Evolutionary conservation across 1,140 invertebrate genomes (phyloP), one percentile per base, ranked within the genome.

Genomic region (Drosophila santomea): DNA sequence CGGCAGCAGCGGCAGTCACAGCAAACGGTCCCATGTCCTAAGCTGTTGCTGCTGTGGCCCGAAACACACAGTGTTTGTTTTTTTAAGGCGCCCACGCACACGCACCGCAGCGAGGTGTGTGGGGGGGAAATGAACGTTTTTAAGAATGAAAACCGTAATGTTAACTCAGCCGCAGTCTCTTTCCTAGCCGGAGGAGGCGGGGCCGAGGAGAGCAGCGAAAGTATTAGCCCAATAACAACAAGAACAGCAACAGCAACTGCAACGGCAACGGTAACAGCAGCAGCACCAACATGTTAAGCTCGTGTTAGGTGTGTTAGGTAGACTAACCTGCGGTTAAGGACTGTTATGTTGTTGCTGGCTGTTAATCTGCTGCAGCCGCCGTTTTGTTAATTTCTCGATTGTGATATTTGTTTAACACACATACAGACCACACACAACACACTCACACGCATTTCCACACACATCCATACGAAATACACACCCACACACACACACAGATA

Each of bases 381-480:
- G 79, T 85, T 90, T 90, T 90, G 77, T 89, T 89, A 85, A 90
- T 89, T 89, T 90, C 84, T 89, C 80, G 74, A 89, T 89, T 89
- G 84, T 89, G 84, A 89, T 89, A 89, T 89, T 89, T 89, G 84
- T 89, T 89, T 85, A 89, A 88, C 83, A 88, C 66, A 77, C 52
- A 75, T 74, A 73, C 69, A 71, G 43, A 78, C 44, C 36, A 62
- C 23, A 51, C 44, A 58, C 47, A 72, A 51, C 44, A 58, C 47
- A 72, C 38, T 52, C 17, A 74, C 17, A n/a, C 35, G 41, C n/a
- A 20, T 55, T 45, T 32, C 43, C 32, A 58, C 61, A 75, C 60
- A 71, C 44, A 55, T 25, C 48, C 36, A 78, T 25, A 58, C 5
- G 41, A 11, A 45, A 25, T 11, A 12, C 36, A 38, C 12, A 25